Conservation (phyloP, 1,140 invertebrate species). For the Drosophila jambulina region DNA sequence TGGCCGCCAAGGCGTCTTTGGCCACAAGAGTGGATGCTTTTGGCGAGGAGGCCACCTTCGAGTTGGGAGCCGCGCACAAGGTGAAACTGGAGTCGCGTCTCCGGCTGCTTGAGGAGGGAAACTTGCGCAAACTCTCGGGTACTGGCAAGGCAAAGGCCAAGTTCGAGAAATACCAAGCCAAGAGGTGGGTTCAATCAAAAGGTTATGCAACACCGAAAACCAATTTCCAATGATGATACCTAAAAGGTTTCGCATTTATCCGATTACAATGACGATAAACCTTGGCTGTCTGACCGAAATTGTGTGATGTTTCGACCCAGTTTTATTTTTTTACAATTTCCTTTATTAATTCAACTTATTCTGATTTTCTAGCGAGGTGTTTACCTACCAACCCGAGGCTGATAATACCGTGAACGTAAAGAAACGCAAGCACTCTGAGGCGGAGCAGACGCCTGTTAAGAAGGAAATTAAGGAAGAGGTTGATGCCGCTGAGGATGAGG, state of each 20-base stretch:
- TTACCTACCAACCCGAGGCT: constrained; percentile 87
- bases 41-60: constrained; percentile 93
- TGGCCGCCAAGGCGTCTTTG: constrained; percentile 97
- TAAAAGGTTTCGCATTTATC: constrained; percentile 72
- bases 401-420: constrained; percentile 87
- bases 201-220: constrained; percentile 4
- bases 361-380: constrained; percentile 87
- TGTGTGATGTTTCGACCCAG: background rate
- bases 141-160: constrained; percentile 94
- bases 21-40: constrained; percentile 98
- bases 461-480: constrained; percentile 64
- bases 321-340: background rate
- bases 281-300: constrained; percentile 83
- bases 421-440: constrained; percentile 86
- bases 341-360: constrained; percentile 7
- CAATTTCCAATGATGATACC: constrained; percentile 68
- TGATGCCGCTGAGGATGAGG: constrained; percentile 58
- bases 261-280: constrained; percentile 75
- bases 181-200: constrained; percentile 86
- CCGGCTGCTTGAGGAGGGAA: constrained; percentile 93
- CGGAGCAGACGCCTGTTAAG: constrained; percentile 79
- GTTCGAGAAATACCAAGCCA: constrained; percentile 96
- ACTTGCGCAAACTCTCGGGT: constrained; percentile 92
- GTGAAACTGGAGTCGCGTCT: constrained; percentile 94
- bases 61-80: constrained; percentile 94